Base-by-base conservation (phyloP, 1,140 invertebrate species). In the Leptinotarsa undecemlineata region DNA sequence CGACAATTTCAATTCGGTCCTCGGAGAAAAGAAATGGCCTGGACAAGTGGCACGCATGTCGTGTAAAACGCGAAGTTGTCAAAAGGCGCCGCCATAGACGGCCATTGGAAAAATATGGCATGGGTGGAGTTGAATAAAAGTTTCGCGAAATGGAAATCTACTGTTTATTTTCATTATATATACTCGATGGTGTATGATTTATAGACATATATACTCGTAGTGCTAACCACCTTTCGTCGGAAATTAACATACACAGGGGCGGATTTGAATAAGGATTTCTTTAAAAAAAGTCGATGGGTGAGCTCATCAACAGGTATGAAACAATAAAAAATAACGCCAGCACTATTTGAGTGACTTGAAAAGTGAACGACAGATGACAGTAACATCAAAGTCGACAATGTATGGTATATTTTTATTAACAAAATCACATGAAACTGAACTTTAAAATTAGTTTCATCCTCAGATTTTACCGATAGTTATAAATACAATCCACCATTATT, bases 41-140 rank as follows among this genome's bases (percentile, higher is more conserved):
- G 68, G 68, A 70, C 68, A 70, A 70, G 68, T 60, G 20, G 51
- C 68, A 74, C 76, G 76, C 72, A 77, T 74, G 61, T 70, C 66
- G 72, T 76, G 72, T 60, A 57, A 62, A 68, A 74, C 64, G 66
- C 66, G n/a, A 74, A 51, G 48, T 74, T 74, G 48, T 42, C 62
- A 70, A 60, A 60, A 23, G 68, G 48, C 51, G 51, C 4, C 47
- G 48, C 8, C n/a, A 14, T 19, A 57, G 51, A 57, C 51, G 51
- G 51, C 51, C 51, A 57, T 57, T 57, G 51, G 3, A 57, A 19
- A 57, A 57, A 57, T 57, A 57, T 57, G 51, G n/a, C 51, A n/a
- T 57, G 51, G 51, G 51, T 57, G 51, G 51, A 57, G 51, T 57
- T 57, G 51, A 57, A 57, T 57, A 57, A 57, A 57, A 57, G 51